Evolutionary conservation across 2,888 invertebrate species (phyloP), one percentile per base, ranked within the genome.

Genomic region (Microplitis manilae): DNA sequence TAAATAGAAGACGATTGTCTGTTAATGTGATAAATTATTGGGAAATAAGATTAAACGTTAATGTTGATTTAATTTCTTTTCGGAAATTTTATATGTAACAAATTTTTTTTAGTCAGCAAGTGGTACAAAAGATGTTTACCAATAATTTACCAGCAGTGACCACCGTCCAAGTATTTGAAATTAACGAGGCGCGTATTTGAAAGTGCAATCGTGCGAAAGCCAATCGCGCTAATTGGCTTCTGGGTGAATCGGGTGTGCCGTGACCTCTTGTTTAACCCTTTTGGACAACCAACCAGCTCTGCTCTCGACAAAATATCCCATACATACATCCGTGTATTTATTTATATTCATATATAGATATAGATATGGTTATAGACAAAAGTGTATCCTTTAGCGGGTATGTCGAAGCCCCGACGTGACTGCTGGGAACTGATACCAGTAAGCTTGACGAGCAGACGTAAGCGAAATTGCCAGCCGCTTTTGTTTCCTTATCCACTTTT

Each of bases 201-300:
- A 77, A 69, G 82, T 82, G 81, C 81, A 82, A 83, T 84, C 81
- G 80, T 79, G 81, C 79, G 79, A 79, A 81, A 82, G 81, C 81
- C 81, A 83, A 83, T 83, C 80, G 81, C 77, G 79, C 82, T 82
- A 83, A 85, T 85, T 82, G 81, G 82, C 82, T 82, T 77, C 81
- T 30, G 78, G 80, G 81, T 80, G 79, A 81, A 81, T 83, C 81
- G 79, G 30, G 79, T 78, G 76, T 76, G 59, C 50, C 77, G 70
- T 64, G 72, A 69, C 79, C 78, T 77, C 80, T 71, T 74, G 60
- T 17, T 76, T 65, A 60, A 50, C 74, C 68, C 40, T 40, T 67
- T 61, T 50, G 20, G 75, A 72, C 67, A 68, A 77, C 65, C 68
- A 67, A 73, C 65, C 73, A 68, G 60, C 67, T 68, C 65, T 40